Evolutionary conservation across 2,113 vertebrate genomes (phyloP).

Genomic region (Carettochelys insculpta): DNA sequence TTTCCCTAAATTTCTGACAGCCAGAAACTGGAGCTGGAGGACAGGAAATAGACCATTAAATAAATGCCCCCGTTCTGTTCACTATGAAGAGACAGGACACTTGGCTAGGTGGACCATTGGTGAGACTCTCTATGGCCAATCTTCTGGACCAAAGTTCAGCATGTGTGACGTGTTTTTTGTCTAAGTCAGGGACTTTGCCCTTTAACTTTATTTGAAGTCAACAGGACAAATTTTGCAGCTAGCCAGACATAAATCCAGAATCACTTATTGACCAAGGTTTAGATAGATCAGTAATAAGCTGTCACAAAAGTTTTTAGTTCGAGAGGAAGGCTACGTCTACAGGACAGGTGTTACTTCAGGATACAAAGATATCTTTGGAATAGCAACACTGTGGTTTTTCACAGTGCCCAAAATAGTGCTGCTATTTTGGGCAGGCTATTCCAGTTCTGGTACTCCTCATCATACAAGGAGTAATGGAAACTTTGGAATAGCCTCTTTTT

Average conservation of each 20-base stretch:
- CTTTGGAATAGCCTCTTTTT: no score
- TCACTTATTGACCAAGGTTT: neutral
- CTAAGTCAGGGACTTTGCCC: neutral
- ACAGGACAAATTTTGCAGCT: neutral
- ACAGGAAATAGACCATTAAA: no score
- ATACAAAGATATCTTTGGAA: no score
- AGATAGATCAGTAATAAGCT: neutral
- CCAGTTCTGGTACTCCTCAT: no score
- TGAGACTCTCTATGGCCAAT: neutral
- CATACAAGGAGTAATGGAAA: no score
- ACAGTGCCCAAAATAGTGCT: no score
- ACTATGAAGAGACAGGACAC: neutral
- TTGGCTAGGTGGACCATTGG: neutral
- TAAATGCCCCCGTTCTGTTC: no score
- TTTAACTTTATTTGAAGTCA: neutral
- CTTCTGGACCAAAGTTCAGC: neutral
- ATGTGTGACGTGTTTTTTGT: neutral
- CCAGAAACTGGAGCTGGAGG: neutral
- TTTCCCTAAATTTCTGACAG: neutral
- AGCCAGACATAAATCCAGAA: neutral
- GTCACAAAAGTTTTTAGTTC: neutral
- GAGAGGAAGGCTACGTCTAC: no score
- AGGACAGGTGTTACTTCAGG: no score
- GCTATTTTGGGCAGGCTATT: no score
- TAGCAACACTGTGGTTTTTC: no score